Percentiles rank a stretch among this genome's conserved stretches.
Conservation (phyloP, 2,888 invertebrate species). For the Lordiphosa andalusiaca region DNA sequence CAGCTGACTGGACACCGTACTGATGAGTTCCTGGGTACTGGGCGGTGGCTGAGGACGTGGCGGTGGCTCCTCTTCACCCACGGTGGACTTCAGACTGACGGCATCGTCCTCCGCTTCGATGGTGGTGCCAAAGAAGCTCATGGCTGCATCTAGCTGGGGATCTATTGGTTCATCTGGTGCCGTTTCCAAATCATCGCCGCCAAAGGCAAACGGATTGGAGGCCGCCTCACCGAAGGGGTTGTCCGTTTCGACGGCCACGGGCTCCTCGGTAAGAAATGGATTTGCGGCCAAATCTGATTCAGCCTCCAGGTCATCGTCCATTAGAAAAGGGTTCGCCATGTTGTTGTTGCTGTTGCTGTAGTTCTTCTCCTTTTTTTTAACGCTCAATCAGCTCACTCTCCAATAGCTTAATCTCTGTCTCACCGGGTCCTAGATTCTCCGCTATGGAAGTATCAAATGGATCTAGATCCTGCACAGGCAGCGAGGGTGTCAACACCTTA, state of each 20-base stretch:
- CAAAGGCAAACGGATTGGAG: constrained; percentile 86
- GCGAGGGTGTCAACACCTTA: constrained; percentile 86
- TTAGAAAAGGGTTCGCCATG: constrained; percentile 92
- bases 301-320: constrained; percentile 85
- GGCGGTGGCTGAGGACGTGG: constrained; percentile 84
- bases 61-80: constrained; percentile 69
- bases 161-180: constrained; percentile 33
- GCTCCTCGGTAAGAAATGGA: constrained; percentile 83
- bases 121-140: constrained; percentile 81
- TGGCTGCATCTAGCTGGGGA: constrained; percentile 77
- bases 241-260: constrained; percentile 79
- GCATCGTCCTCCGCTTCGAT: constrained; percentile 79
- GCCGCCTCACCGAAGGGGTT: constrained; percentile 84
- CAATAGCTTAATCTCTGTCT: constrained; percentile 88
- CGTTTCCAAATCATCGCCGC: constrained; percentile 78
- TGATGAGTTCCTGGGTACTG: constrained; percentile 89
- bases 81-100: constrained; percentile 73
- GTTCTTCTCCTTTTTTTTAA: no score
- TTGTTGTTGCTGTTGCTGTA: constrained; percentile 80
- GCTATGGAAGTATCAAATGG: constrained; percentile 95
- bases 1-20: constrained; percentile 93
- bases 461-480: constrained; percentile 83
- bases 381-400: constrained; percentile 87
- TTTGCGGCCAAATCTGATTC: constrained; percentile 82
- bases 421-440: constrained; percentile 87